Conservation (phyloP, 2,888 invertebrate species). For the Cynaeus angustus region DNA sequence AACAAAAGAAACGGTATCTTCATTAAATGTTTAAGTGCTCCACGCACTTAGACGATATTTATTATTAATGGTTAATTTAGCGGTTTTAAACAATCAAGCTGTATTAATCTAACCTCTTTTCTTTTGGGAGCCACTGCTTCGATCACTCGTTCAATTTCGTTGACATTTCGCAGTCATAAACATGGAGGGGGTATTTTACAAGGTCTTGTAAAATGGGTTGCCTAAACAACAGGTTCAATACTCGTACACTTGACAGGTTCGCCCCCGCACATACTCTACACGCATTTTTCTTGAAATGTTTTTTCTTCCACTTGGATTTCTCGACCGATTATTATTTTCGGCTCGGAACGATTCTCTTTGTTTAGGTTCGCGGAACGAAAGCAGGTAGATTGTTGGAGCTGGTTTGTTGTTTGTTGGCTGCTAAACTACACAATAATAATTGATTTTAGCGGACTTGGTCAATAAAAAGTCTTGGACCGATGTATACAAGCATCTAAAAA, state of each 20-base stretch:
- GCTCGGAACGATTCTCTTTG: constrained; percentile 19
- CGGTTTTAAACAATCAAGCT: no score
- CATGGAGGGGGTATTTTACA: constrained; percentile 7
- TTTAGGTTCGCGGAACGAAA: constrained; percentile 17
- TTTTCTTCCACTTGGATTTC: constrained; percentile 7
- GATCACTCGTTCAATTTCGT: constrained; percentile 10
- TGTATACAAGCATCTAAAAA: no score
- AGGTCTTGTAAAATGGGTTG: constrained; percentile 31
- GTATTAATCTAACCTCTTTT: not conserved
- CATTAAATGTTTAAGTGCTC: no score
- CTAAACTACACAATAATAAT: not conserved
- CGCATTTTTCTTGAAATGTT: constrained; percentile 19
- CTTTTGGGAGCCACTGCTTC: constrained; percentile 9
- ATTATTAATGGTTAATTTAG: no score
- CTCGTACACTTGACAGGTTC: constrained; percentile 33
- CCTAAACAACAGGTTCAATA: constrained; percentile 38
- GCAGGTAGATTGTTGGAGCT: constrained; percentile 19
- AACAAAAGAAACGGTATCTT: no score
- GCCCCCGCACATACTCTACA: constrained; percentile 19
- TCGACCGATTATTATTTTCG: constrained; percentile 22
- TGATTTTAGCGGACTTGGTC: constrained; percentile 16
- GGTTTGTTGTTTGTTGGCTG: constrained; percentile 19
- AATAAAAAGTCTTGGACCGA: not conserved
- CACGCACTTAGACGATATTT: no score
- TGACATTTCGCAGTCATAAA: constrained; percentile 5